phyloP scores from a whole-genome alignment of 2,888 invertebrate genomes.

The Chymomyza procnemis region DNA sequence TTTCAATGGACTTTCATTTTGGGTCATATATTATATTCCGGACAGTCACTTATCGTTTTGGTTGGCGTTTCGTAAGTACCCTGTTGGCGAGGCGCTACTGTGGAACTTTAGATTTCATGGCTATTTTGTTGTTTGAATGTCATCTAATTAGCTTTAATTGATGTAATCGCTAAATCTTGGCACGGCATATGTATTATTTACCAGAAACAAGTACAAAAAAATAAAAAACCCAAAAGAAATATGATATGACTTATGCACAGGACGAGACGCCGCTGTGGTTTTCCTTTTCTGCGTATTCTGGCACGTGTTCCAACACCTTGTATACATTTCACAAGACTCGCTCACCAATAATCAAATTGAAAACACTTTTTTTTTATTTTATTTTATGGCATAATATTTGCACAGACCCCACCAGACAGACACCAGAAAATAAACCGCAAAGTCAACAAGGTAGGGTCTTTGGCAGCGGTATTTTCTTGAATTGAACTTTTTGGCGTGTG shows the following conservation, averaged over 20 bases:
- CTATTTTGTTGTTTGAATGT: not conserved
- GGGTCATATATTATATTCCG: conserved; percentile 51
- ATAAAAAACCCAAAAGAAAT: conserved; percentile 15
- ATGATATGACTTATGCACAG: conserved; percentile 18
- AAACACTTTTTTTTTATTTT: conserved; percentile 21
- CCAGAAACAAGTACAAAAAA: not conserved
- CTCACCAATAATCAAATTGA: conserved; percentile 20
- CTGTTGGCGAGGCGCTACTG: no score
- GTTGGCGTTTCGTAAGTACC: not conserved
- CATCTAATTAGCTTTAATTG: conserved; percentile 59
- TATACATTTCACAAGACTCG: not conserved
- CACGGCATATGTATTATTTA: conserved; percentile 10
- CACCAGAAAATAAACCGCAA: conserved; percentile 49
- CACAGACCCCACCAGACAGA: conserved; percentile 3
- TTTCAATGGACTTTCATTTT: conserved; percentile 52
- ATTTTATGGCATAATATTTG: conserved; percentile 30
- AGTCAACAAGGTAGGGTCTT: conserved; percentile 42
- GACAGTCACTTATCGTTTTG: conserved; percentile 51
- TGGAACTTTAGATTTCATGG: conserved; percentile 29
- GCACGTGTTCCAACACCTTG: conserved; percentile 42
- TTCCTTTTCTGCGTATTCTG: conserved; percentile 32
- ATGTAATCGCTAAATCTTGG: conserved; percentile 40
- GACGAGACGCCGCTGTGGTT: conserved; percentile 60
- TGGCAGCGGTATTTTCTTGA: not conserved
- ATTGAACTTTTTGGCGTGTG: conserved; percentile 22